phyloP scores from a whole-genome alignment of 1,140 invertebrate species.

The Cylas formicarius region DNA sequence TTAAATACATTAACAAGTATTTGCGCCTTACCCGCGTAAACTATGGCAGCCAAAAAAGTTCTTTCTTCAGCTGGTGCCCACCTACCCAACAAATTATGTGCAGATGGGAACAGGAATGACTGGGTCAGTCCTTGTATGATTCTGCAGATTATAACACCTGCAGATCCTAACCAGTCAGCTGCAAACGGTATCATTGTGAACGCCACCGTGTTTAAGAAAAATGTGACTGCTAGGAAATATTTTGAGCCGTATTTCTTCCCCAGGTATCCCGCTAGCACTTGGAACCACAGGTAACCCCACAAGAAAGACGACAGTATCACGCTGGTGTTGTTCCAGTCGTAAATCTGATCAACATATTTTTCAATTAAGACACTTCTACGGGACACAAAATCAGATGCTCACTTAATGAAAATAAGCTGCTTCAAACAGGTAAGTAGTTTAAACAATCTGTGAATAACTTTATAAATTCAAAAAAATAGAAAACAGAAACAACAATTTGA shows the following conservation, averaged over 20 bases:
- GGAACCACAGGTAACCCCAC: conserved; percentile 49
- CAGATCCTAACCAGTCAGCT: conserved; percentile 16
- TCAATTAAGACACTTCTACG: no score
- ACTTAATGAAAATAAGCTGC: no score
- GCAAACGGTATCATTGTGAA: conserved; percentile 39
- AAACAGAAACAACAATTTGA: no score
- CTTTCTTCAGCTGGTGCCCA: conserved; percentile 25
- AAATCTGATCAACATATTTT: conserved; percentile 29
- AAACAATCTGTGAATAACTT: no score
- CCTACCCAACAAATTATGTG: conserved; percentile 16
- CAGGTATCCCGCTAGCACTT: conserved; percentile 59
- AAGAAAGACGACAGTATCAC: conserved; percentile 58
- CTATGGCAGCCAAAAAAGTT: conserved; percentile 8
- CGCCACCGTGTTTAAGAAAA: conserved; percentile 47
- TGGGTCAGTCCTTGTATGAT: conserved; percentile 19
- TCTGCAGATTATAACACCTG: conserved; percentile 20
- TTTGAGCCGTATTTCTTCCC: conserved; percentile 57
- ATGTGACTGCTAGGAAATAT: conserved; percentile 51
- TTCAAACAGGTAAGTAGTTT: no score
- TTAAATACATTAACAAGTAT: neutral
- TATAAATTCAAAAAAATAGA: conserved; percentile 6
- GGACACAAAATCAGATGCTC: no score
- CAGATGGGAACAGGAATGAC: conserved; percentile 20
- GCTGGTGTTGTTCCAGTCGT: conserved; percentile 41
- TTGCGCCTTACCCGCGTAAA: conserved; percentile 15